Percentiles rank a stretch among this genome's conserved stretches.
These are phyloP conservation scores for Heteromormyrus szaboi DNA, from an alignment of 2,797 vertebrate species.

Conservation along the genomic window DNA sequence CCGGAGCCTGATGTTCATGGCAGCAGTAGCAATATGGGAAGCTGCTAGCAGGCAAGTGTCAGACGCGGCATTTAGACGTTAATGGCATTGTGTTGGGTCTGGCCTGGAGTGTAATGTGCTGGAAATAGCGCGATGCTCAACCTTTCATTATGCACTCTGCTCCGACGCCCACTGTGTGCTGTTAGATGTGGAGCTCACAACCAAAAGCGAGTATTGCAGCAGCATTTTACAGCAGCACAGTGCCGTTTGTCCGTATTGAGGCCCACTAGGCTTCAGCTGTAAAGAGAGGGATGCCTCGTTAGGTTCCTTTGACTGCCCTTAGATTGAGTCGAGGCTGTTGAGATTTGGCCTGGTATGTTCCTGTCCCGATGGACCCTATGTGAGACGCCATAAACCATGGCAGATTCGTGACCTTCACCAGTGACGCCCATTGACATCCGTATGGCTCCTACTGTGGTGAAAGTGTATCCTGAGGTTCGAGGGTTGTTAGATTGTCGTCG, in stretches of 20 bases:
- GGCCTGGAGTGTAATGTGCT: background rate
- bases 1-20: background rate
- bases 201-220: too few species aligned
- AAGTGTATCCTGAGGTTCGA: background rate
- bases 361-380: conserved; percentile 18
- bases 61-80: background rate
- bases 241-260: background rate
- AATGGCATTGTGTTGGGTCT: conserved; percentile 3
- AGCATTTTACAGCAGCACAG: background rate
- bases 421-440: background rate
- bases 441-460: background rate
- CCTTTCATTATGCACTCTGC: background rate
- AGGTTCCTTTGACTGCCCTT: background rate
- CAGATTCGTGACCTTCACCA: background rate
- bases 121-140: background rate
- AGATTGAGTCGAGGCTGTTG: conserved; percentile 3
- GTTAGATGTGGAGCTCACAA: background rate
- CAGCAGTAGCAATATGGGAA: background rate
- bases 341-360: conserved; percentile 32
- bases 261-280: background rate
- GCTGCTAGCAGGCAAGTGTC: background rate
- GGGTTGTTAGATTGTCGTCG: background rate
- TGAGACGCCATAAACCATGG: conserved; percentile 21
- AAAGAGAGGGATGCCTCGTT: background rate
- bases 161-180: background rate